phyloP scores from a whole-genome alignment of 1,140 invertebrate species.

The Eueides isabella region DNA sequence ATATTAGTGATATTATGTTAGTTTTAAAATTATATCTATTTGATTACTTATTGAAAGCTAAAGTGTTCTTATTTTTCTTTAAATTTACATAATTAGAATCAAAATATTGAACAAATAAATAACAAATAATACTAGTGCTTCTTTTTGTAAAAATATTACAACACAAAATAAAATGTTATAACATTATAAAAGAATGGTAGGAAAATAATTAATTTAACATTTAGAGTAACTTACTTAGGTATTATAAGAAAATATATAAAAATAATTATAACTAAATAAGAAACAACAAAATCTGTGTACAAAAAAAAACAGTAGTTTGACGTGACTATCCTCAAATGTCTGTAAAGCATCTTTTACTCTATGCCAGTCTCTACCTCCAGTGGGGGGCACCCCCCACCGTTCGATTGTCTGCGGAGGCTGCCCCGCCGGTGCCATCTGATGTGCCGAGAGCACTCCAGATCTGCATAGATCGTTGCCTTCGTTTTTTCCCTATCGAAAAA shows the following conservation, averaged over 20 bases:
- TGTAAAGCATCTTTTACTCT: conserved; percentile 58
- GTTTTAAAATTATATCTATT: too few species aligned
- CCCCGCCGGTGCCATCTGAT: conserved; percentile 81
- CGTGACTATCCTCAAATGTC: conserved; percentile 28
- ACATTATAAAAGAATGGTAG: too few species aligned
- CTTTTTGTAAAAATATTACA: too few species aligned
- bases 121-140: too few species aligned
- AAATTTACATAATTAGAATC: too few species aligned
- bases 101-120: too few species aligned
- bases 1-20: too few species aligned
- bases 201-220: too few species aligned
- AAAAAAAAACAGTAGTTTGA: not conserved
- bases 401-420: conserved; percentile 81
- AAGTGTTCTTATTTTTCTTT: too few species aligned
- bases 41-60: too few species aligned
- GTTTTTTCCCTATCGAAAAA: conserved; percentile 82
- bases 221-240: not conserved
- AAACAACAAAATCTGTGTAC: not conserved
- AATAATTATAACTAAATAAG: not conserved
- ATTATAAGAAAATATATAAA: not conserved
- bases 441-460: conserved; percentile 81
- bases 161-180: too few species aligned
- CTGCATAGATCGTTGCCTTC: conserved; percentile 82
- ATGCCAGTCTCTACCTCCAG: conserved; percentile 70
- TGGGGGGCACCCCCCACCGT: conserved; percentile 69